phyloP scores from a whole-genome alignment of 2,888 invertebrate genomes.

The Macaria notata region DNA sequence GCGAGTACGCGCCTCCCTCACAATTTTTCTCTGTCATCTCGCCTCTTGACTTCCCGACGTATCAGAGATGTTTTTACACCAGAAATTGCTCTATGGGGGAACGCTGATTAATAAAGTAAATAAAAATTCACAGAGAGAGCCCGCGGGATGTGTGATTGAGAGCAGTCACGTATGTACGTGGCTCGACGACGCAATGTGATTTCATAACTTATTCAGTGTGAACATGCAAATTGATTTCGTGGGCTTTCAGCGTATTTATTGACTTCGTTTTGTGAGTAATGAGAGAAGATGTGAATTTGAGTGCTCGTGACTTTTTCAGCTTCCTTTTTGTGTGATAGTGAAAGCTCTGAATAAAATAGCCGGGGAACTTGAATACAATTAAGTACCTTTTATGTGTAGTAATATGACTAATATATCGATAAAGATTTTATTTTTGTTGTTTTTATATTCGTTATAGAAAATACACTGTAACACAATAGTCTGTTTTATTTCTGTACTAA shows the following conservation, averaged over 20 bases:
- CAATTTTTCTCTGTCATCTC: conserved; percentile 65
- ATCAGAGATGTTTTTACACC: conserved; percentile 61
- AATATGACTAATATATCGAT: too few species aligned
- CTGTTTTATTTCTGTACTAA: too few species aligned
- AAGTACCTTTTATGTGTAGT: too few species aligned
- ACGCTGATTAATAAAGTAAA: conserved; percentile 73
- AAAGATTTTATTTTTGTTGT: too few species aligned
- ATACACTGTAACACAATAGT: too few species aligned
- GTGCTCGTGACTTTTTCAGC: neutral
- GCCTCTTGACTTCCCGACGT: conserved; percentile 61
- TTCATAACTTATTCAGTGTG: conserved; percentile 41
- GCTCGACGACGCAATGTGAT: conserved; percentile 40
- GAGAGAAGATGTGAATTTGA: conserved; percentile 16
- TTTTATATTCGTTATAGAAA: too few species aligned
- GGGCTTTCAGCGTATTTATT: conserved; percentile 30
- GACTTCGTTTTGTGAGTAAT: conserved; percentile 23
- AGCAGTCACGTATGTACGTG: conserved; percentile 54
- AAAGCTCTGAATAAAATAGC: too few species aligned
- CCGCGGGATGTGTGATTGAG: conserved; percentile 54
- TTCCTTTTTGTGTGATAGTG: too few species aligned
- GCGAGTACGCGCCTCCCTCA: conserved; percentile 42
- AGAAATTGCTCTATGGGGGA: conserved; percentile 63
- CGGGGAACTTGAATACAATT: too few species aligned
- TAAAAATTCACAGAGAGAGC: conserved; percentile 51
- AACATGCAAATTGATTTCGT: conserved; percentile 42